Conservation (phyloP, 2,888 invertebrate genomes). For the Drosophila siamana region DNA sequence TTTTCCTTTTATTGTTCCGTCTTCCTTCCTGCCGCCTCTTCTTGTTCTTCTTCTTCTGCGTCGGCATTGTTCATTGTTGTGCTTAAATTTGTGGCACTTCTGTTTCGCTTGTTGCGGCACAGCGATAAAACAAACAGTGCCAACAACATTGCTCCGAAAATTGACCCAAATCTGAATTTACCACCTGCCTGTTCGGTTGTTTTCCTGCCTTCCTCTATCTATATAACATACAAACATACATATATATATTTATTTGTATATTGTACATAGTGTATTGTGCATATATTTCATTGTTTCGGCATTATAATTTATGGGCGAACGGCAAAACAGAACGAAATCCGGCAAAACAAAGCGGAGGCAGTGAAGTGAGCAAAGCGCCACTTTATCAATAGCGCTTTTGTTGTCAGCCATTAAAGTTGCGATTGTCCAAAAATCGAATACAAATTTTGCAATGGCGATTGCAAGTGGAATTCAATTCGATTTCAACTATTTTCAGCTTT, state of each 20-base stretch:
- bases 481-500: neutral
- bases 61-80: slow-evolving; percentile 16
- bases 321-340: slow-evolving; percentile 14
- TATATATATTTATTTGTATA: slow-evolving; percentile 1
- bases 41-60: neutral
- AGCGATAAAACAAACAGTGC: slow-evolving; percentile 32
- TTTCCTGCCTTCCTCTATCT: slow-evolving; percentile 26
- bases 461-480: neutral
- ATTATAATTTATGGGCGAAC: slow-evolving; percentile 64
- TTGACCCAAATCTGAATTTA: slow-evolving; percentile 68
- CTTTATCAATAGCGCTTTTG: slow-evolving; percentile 56
- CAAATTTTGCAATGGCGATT: too few relatives aligned
- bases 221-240: neutral
- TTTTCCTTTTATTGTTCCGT: neutral
- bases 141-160: slow-evolving; percentile 24
- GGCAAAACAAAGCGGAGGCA: slow-evolving; percentile 49
- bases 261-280: slow-evolving; percentile 2
- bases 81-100: slow-evolving; percentile 70
- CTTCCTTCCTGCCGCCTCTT: neutral
- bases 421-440: slow-evolving; percentile 5
- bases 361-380: slow-evolving; percentile 48
- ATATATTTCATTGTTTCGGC: slow-evolving; percentile 56
- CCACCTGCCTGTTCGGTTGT: slow-evolving; percentile 19
- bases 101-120: slow-evolving; percentile 62
- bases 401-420: slow-evolving; percentile 17